Evolutionary conservation across 53 echinoderm and acorn worm genomes (phyloP), one percentile per base, ranked within the genome.

Genomic region (Echinometra lucunter): DNA sequence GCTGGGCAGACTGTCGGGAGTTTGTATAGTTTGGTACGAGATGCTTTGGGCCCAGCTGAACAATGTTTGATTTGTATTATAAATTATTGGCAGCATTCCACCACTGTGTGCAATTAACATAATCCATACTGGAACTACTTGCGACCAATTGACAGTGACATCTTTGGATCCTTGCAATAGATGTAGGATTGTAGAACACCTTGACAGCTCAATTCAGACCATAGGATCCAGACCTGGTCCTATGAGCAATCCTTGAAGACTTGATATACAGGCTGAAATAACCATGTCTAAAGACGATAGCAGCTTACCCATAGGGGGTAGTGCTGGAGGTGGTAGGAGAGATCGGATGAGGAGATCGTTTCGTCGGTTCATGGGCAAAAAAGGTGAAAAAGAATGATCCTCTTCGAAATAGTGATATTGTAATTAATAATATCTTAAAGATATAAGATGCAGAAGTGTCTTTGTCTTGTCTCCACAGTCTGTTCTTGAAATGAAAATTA

Each of bases 341-440:
- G 85, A 94, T 63, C 82, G 85, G 2, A 94, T 94, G 94, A 82
- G 94, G 27, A 82, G 94, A 83, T 94, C 94, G 23, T 94, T 94
- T 28, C 94, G 94, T 19, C 83, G 94, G 4, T 94, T 94, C 45
- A 94, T 94, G 94, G 94, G 94, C 83, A 94, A 94, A n/a, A 94
- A 94, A 94, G 94, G 94, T 83, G 40, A 75, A 75, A 69, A 30
- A 30, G 28, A 83, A 83, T 80, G 4, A 40, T 80, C 7, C 16
- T 44, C 5, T 80, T 40, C 42, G 10, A 3, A n/a, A 37, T 75
- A 13, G 16, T 72, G 1, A 34, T 34, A 72, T 72, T 72, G 72
- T 32, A 11, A 72, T 32, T 34, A n/a, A n/a, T n/a, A n/a, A n/a
- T 72, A 12, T 34, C 35, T 13, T 13, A 3, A 72, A 35, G 72